These are phyloP conservation scores for Furcifer pardalis DNA, from an alignment of 2,797 vertebrate species.

Conservation along the genomic window DNA sequence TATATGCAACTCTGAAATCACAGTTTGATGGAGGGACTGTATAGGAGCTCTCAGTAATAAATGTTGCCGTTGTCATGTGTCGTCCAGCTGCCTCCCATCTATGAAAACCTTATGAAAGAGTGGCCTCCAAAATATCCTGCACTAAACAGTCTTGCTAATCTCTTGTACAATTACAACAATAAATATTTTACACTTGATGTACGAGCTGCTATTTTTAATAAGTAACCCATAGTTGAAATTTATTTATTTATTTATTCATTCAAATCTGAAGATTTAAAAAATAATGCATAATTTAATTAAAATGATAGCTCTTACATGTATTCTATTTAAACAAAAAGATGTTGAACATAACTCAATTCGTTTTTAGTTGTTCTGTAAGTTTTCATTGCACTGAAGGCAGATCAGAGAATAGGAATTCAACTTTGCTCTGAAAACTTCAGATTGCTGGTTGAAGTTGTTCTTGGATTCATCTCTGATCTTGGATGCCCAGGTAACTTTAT, in stretches of 20 bases:
- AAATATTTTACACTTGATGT: neutral
- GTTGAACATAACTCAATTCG: slow-evolving; percentile 10
- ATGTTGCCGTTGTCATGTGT: no score
- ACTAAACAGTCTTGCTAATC: no score
- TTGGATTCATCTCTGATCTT: no score
- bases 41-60: neutral
- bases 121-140: no score
- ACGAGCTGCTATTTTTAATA: neutral
- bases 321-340: slow-evolving; percentile 21
- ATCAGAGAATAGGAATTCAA: no score
- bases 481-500: neutral
- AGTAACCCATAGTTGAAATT: neutral
- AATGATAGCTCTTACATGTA: neutral
- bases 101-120: no score
- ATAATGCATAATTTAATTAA: neutral
- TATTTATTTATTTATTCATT: no score
- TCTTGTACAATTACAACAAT: neutral
- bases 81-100: no score
- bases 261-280: slow-evolving; percentile 18
- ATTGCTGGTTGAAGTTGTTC: no score
- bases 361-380: neutral
- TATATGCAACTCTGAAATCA: neutral
- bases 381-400: no score
- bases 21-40: neutral
- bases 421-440: no score